Percentiles rank a stretch among this genome's conserved stretches.
phyloP scores from a whole-genome alignment of 2,888 invertebrate species.

The Galeruca laticollis region DNA sequence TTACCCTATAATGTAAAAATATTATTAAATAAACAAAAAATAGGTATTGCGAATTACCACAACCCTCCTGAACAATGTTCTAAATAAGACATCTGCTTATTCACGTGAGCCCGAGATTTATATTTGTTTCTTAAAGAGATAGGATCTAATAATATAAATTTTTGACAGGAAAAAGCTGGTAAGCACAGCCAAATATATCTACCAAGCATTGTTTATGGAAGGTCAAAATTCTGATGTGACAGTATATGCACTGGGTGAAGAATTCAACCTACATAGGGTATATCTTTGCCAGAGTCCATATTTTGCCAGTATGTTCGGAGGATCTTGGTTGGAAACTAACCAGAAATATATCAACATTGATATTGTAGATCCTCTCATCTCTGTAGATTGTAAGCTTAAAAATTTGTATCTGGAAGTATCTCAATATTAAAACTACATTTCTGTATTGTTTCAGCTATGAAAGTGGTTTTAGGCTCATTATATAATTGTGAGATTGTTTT shows the following conservation, averaged over 20 bases:
- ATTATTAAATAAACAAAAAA: too few relatives aligned
- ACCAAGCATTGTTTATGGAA: slow-evolving; percentile 80
- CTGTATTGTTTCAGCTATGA: slow-evolving; percentile 70
- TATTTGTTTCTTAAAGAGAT: background rate
- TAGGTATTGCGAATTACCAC: too few relatives aligned
- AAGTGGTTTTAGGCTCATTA: slow-evolving; percentile 79
- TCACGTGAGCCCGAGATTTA: too few relatives aligned
- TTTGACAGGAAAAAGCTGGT: slow-evolving; percentile 73
- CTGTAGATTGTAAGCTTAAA: slow-evolving; percentile 71
- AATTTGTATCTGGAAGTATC: background rate
- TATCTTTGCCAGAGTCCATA: slow-evolving; percentile 85
- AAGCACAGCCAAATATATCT: slow-evolving; percentile 83
- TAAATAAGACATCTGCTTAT: too few relatives aligned
- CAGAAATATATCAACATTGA: slow-evolving; percentile 76
- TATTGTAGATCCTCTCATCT: slow-evolving; percentile 79
- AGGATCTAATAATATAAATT: slow-evolving; percentile 11
- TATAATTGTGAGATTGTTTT: slow-evolving; percentile 81
- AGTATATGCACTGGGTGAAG: slow-evolving; percentile 77
- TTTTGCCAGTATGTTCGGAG: slow-evolving; percentile 85
- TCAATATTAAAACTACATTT: too few relatives aligned
- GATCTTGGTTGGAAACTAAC: slow-evolving; percentile 80
- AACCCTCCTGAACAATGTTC: too few relatives aligned
- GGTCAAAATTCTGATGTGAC: slow-evolving; percentile 82
- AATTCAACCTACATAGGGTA: slow-evolving; percentile 82
- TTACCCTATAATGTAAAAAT: too few relatives aligned